These are phyloP conservation scores for Nixonia krombeini DNA, from an alignment of 1,140 invertebrate species.

Conservation along the genomic window DNA sequence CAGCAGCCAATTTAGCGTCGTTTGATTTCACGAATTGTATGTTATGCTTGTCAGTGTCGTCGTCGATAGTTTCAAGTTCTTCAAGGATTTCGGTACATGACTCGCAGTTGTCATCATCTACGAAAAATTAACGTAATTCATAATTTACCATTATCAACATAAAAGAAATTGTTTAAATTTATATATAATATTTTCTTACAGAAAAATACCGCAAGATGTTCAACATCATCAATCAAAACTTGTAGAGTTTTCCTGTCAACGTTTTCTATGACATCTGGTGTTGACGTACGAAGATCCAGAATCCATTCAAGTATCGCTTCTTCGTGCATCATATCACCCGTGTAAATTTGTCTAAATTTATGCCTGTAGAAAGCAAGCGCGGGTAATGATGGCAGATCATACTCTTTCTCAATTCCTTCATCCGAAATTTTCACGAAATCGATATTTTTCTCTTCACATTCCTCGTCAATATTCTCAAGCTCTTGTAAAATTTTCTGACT, in stretches of 20 bases:
- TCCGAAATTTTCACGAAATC: constrained; percentile 95
- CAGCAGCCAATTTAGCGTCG: constrained; percentile 89
- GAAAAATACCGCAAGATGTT: constrained; percentile 93
- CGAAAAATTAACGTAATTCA: constrained; percentile 34
- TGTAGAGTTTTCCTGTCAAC: constrained; percentile 92
- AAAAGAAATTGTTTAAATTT: too few species aligned
- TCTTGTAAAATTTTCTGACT: constrained; percentile 91
- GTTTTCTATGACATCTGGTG: constrained; percentile 91
- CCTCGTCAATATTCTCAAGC: constrained; percentile 94
- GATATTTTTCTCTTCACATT: constrained; percentile 92
- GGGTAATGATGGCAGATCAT: constrained; percentile 86
- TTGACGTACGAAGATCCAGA: constrained; percentile 85
- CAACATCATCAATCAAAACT: constrained; percentile 89
- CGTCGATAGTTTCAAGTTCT: constrained; percentile 94
- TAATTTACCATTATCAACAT: neutral
- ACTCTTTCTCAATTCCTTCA: constrained; percentile 89
- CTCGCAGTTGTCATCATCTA: constrained; percentile 88
- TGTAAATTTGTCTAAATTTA: constrained; percentile 90
- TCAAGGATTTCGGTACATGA: constrained; percentile 87
- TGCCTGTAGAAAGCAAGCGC: constrained; percentile 91
- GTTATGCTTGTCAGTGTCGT: constrained; percentile 92
- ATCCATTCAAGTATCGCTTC: constrained; percentile 93
- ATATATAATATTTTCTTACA: constrained; percentile 75
- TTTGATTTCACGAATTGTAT: constrained; percentile 96
- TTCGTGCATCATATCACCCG: constrained; percentile 91